Conservation (phyloP, 2,888 invertebrate genomes). For the Drosophila aldrichi region DNA sequence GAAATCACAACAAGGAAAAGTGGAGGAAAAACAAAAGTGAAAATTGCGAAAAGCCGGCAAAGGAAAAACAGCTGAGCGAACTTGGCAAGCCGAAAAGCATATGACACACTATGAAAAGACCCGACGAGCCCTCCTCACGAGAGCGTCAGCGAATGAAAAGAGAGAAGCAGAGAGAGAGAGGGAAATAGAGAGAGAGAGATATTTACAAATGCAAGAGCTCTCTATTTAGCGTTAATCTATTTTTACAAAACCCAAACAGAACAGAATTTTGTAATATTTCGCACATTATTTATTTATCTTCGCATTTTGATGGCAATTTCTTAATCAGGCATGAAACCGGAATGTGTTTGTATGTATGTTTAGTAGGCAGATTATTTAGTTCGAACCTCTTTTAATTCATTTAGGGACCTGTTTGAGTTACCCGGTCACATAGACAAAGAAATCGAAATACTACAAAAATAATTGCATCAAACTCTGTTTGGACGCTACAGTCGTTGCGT, state of each 20-base stretch:
- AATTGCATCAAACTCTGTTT: conserved; percentile 49
- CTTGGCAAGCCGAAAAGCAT: conserved; percentile 54
- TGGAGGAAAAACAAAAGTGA: conserved; percentile 25
- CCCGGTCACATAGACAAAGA: conserved; percentile 45
- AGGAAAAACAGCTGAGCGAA: conserved; percentile 61
- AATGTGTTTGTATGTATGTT: conserved; percentile 6
- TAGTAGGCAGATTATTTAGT: neutral
- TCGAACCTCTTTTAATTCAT: neutral
- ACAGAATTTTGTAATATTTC: neutral
- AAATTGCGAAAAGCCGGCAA: conserved; percentile 32
- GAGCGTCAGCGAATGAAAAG: neutral
- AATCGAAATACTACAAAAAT: conserved; percentile 52
- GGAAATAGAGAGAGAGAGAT: neutral
- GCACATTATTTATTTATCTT: neutral
- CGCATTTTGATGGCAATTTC: neutral
- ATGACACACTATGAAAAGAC: conserved; percentile 24
- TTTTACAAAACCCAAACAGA: conserved; percentile 7
- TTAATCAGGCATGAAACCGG: neutral
- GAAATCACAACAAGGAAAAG: conserved; percentile 39
- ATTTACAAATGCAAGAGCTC: neutral
- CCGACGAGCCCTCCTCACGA: conserved; percentile 50
- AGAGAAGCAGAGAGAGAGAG: neutral
- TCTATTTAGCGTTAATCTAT: conserved; percentile 14
- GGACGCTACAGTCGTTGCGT: conserved; percentile 76
- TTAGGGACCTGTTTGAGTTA: conserved; percentile 52